These are phyloP conservation scores for Rhingia rostrata DNA, from an alignment of 2,888 invertebrate genomes.

Conservation along the genomic window DNA sequence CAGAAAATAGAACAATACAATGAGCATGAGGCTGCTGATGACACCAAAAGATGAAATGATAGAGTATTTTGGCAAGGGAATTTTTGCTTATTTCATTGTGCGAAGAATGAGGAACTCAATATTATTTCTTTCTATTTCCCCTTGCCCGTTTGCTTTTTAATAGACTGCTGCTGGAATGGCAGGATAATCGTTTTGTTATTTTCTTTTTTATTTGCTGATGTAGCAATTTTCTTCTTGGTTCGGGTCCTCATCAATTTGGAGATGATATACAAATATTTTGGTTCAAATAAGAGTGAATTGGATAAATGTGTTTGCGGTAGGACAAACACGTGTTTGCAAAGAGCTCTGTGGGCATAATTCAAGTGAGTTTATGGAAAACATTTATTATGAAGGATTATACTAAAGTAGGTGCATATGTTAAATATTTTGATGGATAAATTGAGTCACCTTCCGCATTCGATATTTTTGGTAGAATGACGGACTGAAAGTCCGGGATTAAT, in stretches of 20 bases:
- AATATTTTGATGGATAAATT: too few species aligned
- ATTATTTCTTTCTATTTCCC: slow-evolving; percentile 11
- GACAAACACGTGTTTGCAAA: too few species aligned
- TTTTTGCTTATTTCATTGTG: slow-evolving; percentile 44
- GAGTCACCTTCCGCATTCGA: too few species aligned
- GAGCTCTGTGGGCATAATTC: too few species aligned
- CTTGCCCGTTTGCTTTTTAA: slow-evolving; percentile 51
- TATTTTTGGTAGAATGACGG: too few species aligned
- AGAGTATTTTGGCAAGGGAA: slow-evolving; percentile 71
- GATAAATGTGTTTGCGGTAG: neutral
- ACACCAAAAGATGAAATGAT: slow-evolving; percentile 77
- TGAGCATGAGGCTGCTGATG: slow-evolving; percentile 77
- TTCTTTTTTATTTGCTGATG: slow-evolving; percentile 69
- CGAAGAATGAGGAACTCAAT: slow-evolving; percentile 27
- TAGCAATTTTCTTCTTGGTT: slow-evolving; percentile 58
- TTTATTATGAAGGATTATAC: too few species aligned
- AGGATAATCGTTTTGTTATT: slow-evolving; percentile 73
- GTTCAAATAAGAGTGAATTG: neutral
- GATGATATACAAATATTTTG: slow-evolving; percentile 17
- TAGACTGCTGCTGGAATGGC: slow-evolving; percentile 68
- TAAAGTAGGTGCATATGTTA: too few species aligned
- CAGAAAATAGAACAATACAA: slow-evolving; percentile 75
- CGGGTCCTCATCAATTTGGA: slow-evolving; percentile 44
- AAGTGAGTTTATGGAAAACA: too few species aligned
- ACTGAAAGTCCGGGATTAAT: too few species aligned